Percentiles rank a stretch among this genome's conserved stretches.
These are phyloP conservation scores for Crocuta crocuta DNA, from an alignment of 2,113 vertebrate genomes.

Conservation along the genomic window DNA sequence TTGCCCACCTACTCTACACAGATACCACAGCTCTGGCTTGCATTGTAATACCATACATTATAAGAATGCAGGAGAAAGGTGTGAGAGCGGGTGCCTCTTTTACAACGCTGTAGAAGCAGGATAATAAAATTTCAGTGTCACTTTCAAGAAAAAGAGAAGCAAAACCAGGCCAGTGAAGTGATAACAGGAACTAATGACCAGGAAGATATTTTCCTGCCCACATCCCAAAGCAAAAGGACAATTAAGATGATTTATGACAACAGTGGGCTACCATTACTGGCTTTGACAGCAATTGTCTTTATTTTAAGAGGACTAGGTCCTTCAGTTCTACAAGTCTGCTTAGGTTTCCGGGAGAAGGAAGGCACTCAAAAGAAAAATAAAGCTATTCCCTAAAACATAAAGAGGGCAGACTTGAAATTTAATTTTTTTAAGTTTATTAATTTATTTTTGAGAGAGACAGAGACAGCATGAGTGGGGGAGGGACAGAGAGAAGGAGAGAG, in stretches of 20 bases:
- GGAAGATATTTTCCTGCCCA: not conserved
- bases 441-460: not conserved
- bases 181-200: not conserved
- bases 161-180: not conserved
- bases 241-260: not conserved
- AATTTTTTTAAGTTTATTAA: not conserved
- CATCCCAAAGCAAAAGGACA: not conserved
- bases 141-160: not conserved
- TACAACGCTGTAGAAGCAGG: not conserved
- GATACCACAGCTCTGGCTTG: not conserved
- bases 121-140: not conserved
- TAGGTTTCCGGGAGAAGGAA: slow-evolving; percentile 92
- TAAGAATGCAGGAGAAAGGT: not conserved
- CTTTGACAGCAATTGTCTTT: slow-evolving; percentile 38
- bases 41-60: not conserved
- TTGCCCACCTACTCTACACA: not conserved
- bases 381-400: slow-evolving; percentile 77
- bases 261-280: not conserved
- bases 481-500: no score
- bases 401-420: not conserved
- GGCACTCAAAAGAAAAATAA: slow-evolving; percentile 90
- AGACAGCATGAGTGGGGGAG: no score
- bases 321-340: slow-evolving; percentile 89
- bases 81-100: not conserved
- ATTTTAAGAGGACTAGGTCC: slow-evolving; percentile 91